These are phyloP conservation scores for Esox niger DNA, from an alignment of 2,113 vertebrate species.

Conservation along the genomic window DNA sequence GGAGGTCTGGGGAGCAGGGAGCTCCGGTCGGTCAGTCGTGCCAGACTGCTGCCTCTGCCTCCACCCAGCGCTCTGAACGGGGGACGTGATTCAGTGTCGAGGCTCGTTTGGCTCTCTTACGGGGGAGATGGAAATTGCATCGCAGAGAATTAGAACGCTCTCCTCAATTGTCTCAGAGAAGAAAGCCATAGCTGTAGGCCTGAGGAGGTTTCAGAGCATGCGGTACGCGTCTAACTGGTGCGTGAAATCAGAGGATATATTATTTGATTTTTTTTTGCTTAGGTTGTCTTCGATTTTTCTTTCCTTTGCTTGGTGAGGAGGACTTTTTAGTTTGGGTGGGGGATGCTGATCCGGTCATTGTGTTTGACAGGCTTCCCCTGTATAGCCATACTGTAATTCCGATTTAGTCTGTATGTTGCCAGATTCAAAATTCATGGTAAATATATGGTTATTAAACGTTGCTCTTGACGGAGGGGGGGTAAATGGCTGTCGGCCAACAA, in stretches of 20 bases:
- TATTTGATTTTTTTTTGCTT: no score
- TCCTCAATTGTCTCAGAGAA: slow-evolving; percentile 47
- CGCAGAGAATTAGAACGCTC: slow-evolving; percentile 49
- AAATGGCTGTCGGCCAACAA: slow-evolving; percentile 57
- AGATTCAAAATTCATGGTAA: slow-evolving; percentile 17
- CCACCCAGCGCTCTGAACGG: no score
- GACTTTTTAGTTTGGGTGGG: not conserved
- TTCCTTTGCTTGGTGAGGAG: slow-evolving; percentile 4
- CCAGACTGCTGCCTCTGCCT: slow-evolving; percentile 58
- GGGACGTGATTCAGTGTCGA: slow-evolving; percentile 74
- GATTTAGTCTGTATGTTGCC: not conserved
- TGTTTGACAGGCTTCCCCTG: not conserved
- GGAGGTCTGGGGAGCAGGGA: slow-evolving; percentile 64
- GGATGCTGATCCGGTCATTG: not conserved
- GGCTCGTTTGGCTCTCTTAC: slow-evolving; percentile 18
- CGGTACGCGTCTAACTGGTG: slow-evolving; percentile 36
- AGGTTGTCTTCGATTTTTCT: slow-evolving; percentile 1
- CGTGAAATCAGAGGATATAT: slow-evolving; percentile 15
- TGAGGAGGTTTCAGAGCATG: slow-evolving; percentile 39
- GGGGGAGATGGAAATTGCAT: slow-evolving; percentile 53
- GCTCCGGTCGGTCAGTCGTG: slow-evolving; percentile 59
- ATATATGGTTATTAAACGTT: slow-evolving; percentile 25
- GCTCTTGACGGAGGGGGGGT: slow-evolving; percentile 41
- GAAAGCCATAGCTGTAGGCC: slow-evolving; percentile 32
- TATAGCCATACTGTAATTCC: not conserved